Conservation (phyloP, 2,888 invertebrate species). For the Cheilosia grossa region DNA sequence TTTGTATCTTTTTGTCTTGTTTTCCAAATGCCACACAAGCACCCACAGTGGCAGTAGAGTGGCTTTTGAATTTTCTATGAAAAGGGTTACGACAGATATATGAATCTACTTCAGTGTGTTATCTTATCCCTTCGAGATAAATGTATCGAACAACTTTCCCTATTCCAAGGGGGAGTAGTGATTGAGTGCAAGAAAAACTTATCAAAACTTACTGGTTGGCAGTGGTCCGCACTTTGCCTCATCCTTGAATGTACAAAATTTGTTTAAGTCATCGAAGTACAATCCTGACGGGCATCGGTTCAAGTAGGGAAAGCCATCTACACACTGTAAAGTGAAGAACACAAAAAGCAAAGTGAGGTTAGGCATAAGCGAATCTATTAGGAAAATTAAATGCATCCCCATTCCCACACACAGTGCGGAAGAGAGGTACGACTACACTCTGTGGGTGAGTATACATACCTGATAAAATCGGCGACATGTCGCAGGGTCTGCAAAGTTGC, state of each 20-base stretch:
- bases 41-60: conserved; percentile 25
- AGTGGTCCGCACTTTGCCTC: conserved; percentile 96
- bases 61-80: conserved; percentile 48
- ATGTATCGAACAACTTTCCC: background rate
- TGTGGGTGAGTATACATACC: conserved; percentile 83
- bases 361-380: conserved; percentile 49
- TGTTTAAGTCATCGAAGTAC: conserved; percentile 94
- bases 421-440: background rate
- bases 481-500: conserved; percentile 94
- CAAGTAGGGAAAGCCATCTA: conserved; percentile 93
- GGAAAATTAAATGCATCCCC: conserved; percentile 50
- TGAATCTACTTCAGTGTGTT: background rate
- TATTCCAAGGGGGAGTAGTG: conserved; percentile 18
- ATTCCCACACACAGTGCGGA: background rate
- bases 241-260: conserved; percentile 94
- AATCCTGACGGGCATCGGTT: conserved; percentile 95
- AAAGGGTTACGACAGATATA: conserved; percentile 15
- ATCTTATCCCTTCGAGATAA: conserved; percentile 12
- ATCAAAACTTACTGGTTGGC: conserved; percentile 89
- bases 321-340: conserved; percentile 86
- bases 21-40: conserved; percentile 35
- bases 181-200: conserved; percentile 12
- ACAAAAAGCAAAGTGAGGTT: conserved; percentile 15
- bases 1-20: background rate
- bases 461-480: conserved; percentile 95